These are phyloP conservation scores for Coryphaenoides rupestris DNA, from an alignment of 2,113 vertebrate genomes.

Conservation along the genomic window DNA sequence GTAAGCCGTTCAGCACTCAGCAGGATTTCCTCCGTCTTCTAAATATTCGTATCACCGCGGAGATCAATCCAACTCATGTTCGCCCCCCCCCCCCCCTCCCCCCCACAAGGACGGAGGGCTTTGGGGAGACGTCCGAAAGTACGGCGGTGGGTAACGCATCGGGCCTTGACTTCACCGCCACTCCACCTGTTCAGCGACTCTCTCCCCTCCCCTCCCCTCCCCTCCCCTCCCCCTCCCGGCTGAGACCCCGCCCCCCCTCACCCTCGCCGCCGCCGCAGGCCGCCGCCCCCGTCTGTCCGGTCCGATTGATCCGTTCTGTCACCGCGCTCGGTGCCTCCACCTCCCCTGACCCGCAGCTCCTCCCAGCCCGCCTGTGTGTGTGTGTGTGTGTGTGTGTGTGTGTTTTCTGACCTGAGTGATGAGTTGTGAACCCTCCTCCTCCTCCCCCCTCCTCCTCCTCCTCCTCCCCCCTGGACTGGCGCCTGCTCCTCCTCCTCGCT, in stretches of 20 bases:
- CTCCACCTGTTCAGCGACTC: no score
- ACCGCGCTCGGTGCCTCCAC: slow-evolving; percentile 62
- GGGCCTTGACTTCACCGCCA: no score
- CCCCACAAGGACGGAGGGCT: no score
- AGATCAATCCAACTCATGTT: no score
- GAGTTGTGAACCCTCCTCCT: slow-evolving; percentile 74
- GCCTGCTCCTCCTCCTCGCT: slow-evolving; percentile 69
- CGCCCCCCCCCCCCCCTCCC: no score
- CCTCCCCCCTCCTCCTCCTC: slow-evolving; percentile 38
- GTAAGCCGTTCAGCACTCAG: slow-evolving; percentile 35
- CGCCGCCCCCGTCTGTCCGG: slow-evolving; percentile 44
- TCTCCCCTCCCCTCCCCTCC: not conserved
- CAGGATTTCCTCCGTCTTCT: slow-evolving; percentile 39
- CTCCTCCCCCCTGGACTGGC: slow-evolving; percentile 48
- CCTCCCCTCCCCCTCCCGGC: slow-evolving; percentile 46
- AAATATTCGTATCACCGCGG: slow-evolving; percentile 9
- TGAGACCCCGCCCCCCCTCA: slow-evolving; percentile 4
- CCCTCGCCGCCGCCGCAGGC: not conserved
- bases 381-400: slow-evolving; percentile 23
- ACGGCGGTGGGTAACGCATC: no score
- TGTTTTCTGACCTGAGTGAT: slow-evolving; percentile 69
- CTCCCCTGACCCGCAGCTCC: slow-evolving; percentile 65
- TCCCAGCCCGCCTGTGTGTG: slow-evolving; percentile 32
- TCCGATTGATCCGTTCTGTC: slow-evolving; percentile 21
- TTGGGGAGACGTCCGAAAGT: no score